These are phyloP conservation scores for Coecobrya sp. DNA, from an alignment of 2,888 invertebrate genomes.

Conservation along the genomic window DNA sequence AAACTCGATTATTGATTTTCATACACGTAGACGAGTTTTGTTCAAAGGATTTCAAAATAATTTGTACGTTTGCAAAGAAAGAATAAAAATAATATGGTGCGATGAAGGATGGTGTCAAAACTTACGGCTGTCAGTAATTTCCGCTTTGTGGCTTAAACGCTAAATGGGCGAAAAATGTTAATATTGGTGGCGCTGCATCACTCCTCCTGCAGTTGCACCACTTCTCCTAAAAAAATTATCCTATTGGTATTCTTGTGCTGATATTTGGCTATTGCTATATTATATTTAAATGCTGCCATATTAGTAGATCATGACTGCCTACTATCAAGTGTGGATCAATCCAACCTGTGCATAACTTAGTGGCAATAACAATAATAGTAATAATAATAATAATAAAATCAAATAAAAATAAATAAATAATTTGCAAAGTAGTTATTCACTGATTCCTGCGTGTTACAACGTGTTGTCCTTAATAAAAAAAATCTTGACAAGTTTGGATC, in stretches of 20 bases:
- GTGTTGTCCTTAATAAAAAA: slow-evolving; percentile 80
- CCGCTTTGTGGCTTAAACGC: slow-evolving; percentile 36
- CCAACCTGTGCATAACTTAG: slow-evolving; percentile 4
- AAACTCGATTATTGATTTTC: slow-evolving; percentile 62
- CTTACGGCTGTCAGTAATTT: slow-evolving; percentile 11
- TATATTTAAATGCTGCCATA: background rate
- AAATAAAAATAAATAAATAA: slow-evolving; percentile 71
- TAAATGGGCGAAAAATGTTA: slow-evolving; percentile 13
- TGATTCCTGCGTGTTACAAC: slow-evolving; percentile 65
- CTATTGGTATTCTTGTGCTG: background rate
- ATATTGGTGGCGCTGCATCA: background rate
- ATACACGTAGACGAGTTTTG: background rate
- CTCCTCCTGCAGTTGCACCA: background rate
- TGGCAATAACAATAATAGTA: slow-evolving; percentile 18
- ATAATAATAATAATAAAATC: slow-evolving; percentile 61
- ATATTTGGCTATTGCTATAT: background rate
- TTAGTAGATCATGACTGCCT: background rate
- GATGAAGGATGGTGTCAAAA: slow-evolving; percentile 52
- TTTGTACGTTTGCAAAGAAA: slow-evolving; percentile 32
- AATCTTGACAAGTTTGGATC: slow-evolving; percentile 75
- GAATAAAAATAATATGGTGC: slow-evolving; percentile 1
- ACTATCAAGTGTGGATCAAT: slow-evolving; percentile 45
- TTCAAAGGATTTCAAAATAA: slow-evolving; percentile 38
- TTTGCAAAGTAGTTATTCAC: slow-evolving; percentile 62
- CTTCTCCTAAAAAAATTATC: background rate